Evolutionary conservation across 2,113 vertebrate genomes (phyloP), one percentile per base, ranked within the genome.

Genomic region (Prietella phreatophila): DNA sequence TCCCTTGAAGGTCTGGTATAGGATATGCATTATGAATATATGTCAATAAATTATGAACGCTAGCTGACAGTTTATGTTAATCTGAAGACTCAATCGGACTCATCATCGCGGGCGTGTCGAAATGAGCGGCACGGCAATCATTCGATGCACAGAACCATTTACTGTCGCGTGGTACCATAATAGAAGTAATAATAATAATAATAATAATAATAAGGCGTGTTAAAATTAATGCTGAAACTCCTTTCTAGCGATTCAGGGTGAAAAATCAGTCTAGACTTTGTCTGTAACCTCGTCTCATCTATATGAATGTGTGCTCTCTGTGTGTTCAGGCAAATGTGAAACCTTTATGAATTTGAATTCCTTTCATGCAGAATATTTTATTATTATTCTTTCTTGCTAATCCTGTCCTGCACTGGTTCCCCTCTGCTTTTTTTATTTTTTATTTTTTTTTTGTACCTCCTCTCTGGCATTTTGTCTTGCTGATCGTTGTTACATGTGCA

Each of bases 341-440:
- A 78, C 75, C 11, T 78, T 27, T 42, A 78, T 78, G 75, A 78
- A 78, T 50, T n/a, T 50, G 39, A 47, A 47, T 71, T 71, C 33
- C 30, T 33, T 71, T 15, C 0, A 71, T 20, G 69, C 30, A 36
- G 69, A 71, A 36, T 0, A 5, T 2, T 69, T 60, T 60, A 60
- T 60, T 60, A 60, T 20, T 69, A 63, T 53, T 53, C 80, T n/a
- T 60, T 63, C 36, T 33, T 3, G 56, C 71, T 50, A 50, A 78
- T 86, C n/a, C 42, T 22, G 42, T 47, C n/a, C 61, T 81, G 73
- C 58, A n/a, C 84, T 56, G 67, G 2, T 47, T 65, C 69, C 82
- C 39, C 33, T 47, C 47, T 6, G 15, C 3, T 22, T 33, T 11
- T 8, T 71, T 20, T 75, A 13, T 20, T 36, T 33, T 11, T 8